Evolutionary conservation across 2,888 invertebrate species (phyloP).

Genomic region (Apodemia mormo): DNA sequence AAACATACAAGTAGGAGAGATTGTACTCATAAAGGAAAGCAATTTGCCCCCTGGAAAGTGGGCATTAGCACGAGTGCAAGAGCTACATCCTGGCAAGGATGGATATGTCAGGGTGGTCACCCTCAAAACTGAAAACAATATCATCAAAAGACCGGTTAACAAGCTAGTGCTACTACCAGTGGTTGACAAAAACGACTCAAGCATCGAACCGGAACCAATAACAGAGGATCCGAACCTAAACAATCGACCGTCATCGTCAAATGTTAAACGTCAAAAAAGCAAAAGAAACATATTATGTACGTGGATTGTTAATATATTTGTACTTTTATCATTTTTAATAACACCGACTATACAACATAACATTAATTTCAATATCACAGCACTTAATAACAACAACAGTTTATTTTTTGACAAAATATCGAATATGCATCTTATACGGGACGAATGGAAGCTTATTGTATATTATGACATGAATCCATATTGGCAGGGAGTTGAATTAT

Average conservation of each 20-base stretch:
- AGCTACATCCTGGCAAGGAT: neutral
- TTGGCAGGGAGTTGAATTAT: constrained; percentile 17
- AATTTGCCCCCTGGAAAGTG: constrained; percentile 4
- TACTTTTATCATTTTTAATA: no score
- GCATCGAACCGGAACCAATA: neutral
- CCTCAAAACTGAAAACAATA: constrained; percentile 12
- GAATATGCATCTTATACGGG: no score
- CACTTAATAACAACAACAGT: constrained; percentile 15
- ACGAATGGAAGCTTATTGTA: constrained; percentile 17
- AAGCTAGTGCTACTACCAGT: neutral
- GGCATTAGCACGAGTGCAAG: neutral
- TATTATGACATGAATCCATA: constrained; percentile 25
- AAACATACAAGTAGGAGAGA: constrained; percentile 12
- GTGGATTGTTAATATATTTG: no score
- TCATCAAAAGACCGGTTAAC: constrained; percentile 7
- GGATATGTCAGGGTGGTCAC: constrained; percentile 14
- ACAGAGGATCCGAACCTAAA: neutral
- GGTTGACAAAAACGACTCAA: neutral
- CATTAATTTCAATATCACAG: neutral
- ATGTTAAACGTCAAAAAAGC: neutral
- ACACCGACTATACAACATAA: neutral
- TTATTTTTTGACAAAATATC: no score
- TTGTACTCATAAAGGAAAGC: neutral
- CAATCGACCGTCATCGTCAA: neutral
- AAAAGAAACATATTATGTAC: neutral